Base-by-base conservation (phyloP, 2,888 invertebrate genomes). In the Coecobrya sp. region DNA sequence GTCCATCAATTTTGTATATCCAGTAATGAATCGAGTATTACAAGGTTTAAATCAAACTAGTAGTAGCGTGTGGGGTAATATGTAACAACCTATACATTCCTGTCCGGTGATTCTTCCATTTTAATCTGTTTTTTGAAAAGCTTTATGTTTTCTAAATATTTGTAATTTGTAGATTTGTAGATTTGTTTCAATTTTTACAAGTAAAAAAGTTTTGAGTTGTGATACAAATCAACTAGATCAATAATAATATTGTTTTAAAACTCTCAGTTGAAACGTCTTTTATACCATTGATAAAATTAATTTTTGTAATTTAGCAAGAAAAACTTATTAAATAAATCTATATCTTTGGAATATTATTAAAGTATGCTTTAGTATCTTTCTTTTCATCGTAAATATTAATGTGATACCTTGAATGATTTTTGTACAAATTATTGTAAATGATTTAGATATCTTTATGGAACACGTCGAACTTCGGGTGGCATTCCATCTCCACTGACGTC, bases 371-470 rank as follows among this genome's bases (percentile, higher is more conserved):
- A 16, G 16, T 22, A 8, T 19, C 1, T 7, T 22, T 4, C 62
- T 62, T 62, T 62, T 22, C 62, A 62, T 25, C 22, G 36, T 36
- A 36, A 7, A 36, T 36, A 2, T 36, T 4, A 36, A 36, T 36
- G 7, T 36, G 2, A 36, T 4, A 36, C 36, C 2, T 36, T 2
- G 36, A 36, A 36, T 36, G 36, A 36, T 36, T 4, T 45, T 5
- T 76, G 19, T 76, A 76, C 27, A 42, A 68, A 16, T 7, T 13
- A 42, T 49, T 27, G 27, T 76, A 27, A 76, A 79, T 79, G 27
- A 42, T 68, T 25, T 62, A 82, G 90, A 65, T 91, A 91, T 52
- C 90, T 91, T n/a, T 19, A 25, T n/a, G 85, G 85, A 27, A 25
- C 5, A 42, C 1, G 13, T 10, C 62, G 62, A 0, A 7, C 27